A percentile compares a stretch with the other conserved stretches of the same genome.
Conservation (phyloP, 2,113 vertebrate genomes). For the Cyprinodon brontotheroides region DNA sequence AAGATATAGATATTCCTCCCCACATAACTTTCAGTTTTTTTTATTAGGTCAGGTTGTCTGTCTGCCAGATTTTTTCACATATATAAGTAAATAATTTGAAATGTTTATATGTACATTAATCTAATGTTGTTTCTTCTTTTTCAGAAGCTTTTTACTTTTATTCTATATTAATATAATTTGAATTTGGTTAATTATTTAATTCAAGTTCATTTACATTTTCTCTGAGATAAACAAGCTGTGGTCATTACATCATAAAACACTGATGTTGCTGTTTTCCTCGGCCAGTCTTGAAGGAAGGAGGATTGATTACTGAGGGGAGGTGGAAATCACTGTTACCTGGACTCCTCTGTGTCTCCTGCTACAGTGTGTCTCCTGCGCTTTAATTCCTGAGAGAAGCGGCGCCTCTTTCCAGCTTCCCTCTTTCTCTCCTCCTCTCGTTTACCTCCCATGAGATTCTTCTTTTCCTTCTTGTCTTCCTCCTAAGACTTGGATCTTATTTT, state of each 20-base stretch:
- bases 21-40: not conserved
- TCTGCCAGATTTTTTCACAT: not conserved
- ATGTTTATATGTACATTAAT: not conserved
- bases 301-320: not conserved
- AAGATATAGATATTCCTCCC: no score
- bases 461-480: constrained; percentile 81
- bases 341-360: constrained; percentile 76
- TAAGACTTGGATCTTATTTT: constrained; percentile 77
- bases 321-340: constrained; percentile 60
- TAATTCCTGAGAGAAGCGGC: constrained; percentile 73
- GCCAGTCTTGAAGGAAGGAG: not conserved
- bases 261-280: not conserved
- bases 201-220: no score
- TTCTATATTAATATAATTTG: not conserved
- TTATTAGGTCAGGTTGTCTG: not conserved
- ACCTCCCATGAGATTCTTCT: constrained; percentile 77
- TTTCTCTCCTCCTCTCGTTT: constrained; percentile 70
- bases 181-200: not conserved
- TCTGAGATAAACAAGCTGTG: no score
- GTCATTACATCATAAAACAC: not conserved
- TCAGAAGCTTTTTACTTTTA: not conserved
- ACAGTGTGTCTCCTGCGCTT: constrained; percentile 79
- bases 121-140: not conserved
- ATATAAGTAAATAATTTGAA: not conserved
- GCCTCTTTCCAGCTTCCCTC: constrained; percentile 64